Evolutionary conservation across 2,797 vertebrate genomes (phyloP), one percentile per base, ranked within the genome.

Genomic region (Falco novaeseelandiae): DNA sequence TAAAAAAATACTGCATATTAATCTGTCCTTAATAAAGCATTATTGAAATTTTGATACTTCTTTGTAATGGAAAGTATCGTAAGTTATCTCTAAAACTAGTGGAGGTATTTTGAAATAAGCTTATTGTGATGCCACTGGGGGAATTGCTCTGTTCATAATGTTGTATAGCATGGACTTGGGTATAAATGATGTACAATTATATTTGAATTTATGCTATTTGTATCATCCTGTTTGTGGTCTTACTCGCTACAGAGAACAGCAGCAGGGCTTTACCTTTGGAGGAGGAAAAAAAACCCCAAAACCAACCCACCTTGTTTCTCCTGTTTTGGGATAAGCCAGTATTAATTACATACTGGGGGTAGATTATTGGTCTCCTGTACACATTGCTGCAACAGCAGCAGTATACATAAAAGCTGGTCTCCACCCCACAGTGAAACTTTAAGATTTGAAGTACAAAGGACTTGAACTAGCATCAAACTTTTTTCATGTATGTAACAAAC

Each of bases 11-110:
- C 96, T 89, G 91, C 96, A 42, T 97, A 95, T 96, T 97, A 97
- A 97, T 96, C 97, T 94, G 92, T 96, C 86, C 95, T 98, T 98
- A 97, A 98, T 98, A 98, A 98, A 99, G 98, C 98, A 98, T 99
- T 99, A 99, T 98, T 97, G 97, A 96, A 96, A 97, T 95, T 69
- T 94, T 85, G 92, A 91, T 91, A 95, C 57, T 94, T 52, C 92
- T 95, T 90, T 93, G 96, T 57, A 85, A 93, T 65, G 46, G 79
- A 93, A 96, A 49, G 70, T 86, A 94, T 90, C 89, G 38, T 90
- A 93, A 96, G 40, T 95, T 93, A 84, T 88, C 92, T 91, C 84
- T 66, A 8, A 46, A 91, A 54, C 30, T 26, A 91, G 89, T 11
- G 27, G 82, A 86, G 93, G 83, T 83, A n/a, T 44, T 65, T 84